Percentiles rank a stretch among this genome's conserved stretches.
Conservation (phyloP, 2,113 vertebrate species). For the Abramis brama region DNA sequence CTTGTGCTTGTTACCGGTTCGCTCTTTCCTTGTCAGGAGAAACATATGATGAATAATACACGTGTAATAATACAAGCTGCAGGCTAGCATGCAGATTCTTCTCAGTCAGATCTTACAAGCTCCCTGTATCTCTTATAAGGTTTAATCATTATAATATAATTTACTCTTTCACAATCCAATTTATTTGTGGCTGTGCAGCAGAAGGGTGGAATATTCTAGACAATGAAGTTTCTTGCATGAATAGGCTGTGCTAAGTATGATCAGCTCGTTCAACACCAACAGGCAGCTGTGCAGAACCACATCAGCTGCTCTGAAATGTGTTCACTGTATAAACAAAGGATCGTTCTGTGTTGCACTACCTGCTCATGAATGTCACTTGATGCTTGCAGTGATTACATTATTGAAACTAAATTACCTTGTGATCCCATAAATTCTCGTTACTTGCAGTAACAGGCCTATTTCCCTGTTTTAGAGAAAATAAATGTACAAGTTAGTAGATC, state of each 20-base stretch:
- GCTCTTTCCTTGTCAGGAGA: not conserved
- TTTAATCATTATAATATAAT: not conserved
- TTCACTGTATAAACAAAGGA: slow-evolving; percentile 75
- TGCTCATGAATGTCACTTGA: slow-evolving; percentile 26
- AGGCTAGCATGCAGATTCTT: not conserved
- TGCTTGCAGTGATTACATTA: not conserved
- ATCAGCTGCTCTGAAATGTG: slow-evolving; percentile 69
- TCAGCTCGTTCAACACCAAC: slow-evolving; percentile 65
- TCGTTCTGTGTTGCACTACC: slow-evolving; percentile 21
- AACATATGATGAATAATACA: slow-evolving; percentile 14
- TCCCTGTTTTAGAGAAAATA: slow-evolving; percentile 59
- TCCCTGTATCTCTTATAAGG: not conserved
- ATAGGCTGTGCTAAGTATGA: slow-evolving; percentile 54
- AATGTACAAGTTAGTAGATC: slow-evolving; percentile 48
- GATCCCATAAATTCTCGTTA: slow-evolving; percentile 81
- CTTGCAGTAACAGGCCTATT: slow-evolving; percentile 56
- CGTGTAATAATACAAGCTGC: not conserved
- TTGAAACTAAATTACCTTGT: slow-evolving; percentile 72
- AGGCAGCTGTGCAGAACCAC: slow-evolving; percentile 55
- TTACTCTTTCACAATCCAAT: not conserved
- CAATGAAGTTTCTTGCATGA: slow-evolving; percentile 43
- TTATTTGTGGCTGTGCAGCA: slow-evolving; percentile 1
- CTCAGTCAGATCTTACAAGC: not conserved
- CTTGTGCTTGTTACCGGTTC: not conserved
- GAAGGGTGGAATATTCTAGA: slow-evolving; percentile 21